Conservation (phyloP, 2,797 vertebrate species). For the Sarcoramphus papa region DNA sequence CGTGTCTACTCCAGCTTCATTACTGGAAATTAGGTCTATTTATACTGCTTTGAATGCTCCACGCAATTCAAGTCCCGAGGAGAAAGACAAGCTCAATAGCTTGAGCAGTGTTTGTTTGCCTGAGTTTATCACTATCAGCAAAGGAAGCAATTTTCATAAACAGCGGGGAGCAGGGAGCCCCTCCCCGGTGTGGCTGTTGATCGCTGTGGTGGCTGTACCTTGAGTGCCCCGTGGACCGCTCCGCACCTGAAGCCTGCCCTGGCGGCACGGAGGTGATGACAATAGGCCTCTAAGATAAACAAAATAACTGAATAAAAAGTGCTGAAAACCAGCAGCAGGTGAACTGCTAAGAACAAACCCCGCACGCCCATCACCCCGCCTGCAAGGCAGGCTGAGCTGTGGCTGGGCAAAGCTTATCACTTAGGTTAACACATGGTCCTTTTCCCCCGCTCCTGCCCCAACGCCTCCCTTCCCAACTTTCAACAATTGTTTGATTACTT, state of each 20-base stretch:
- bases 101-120: slow-evolving; percentile 45
- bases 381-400: background rate
- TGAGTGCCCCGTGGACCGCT: background rate
- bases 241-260: slow-evolving; percentile 79
- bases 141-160: slow-evolving; percentile 65
- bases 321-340: slow-evolving; percentile 90
- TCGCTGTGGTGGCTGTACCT: background rate
- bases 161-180: background rate
- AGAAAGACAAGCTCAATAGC: slow-evolving; percentile 40
- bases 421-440: background rate
- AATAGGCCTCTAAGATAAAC: slow-evolving; percentile 74
- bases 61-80: slow-evolving; percentile 65
- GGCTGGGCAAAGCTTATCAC: slow-evolving; percentile 53
- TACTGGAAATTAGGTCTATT: slow-evolving; percentile 77
- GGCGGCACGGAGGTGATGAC: slow-evolving; percentile 79
- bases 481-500: slow-evolving; percentile 42
- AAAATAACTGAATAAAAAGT: slow-evolving; percentile 73
- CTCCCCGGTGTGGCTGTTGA: rapidly evolving
- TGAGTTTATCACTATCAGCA: slow-evolving; percentile 67
- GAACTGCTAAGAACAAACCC: slow-evolving; percentile 70
- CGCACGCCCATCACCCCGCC: background rate
- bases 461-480: background rate
- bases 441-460: background rate
- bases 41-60: slow-evolving; percentile 77
- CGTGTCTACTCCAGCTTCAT: slow-evolving; percentile 53